Evolutionary conservation across 2,113 vertebrate species (phyloP).

Genomic region (Pterophyllum scalare): DNA sequence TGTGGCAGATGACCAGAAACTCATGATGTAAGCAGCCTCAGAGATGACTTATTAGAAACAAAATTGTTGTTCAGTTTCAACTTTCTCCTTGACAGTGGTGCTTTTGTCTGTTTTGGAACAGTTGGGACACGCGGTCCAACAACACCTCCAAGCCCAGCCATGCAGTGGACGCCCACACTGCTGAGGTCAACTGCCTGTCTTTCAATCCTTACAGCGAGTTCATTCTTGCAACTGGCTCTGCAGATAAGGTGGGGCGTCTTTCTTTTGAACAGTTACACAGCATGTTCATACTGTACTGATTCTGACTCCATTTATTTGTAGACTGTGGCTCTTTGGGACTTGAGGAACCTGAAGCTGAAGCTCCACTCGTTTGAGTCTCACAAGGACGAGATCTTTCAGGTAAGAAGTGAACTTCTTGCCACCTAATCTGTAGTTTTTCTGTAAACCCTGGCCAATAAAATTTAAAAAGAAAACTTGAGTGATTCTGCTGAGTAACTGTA

Average conservation of each 20-base stretch:
- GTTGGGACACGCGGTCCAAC: slow-evolving; percentile 97
- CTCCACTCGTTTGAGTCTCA: slow-evolving; percentile 99
- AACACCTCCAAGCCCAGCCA: slow-evolving; percentile 99
- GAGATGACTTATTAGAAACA: neutral
- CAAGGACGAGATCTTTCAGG: slow-evolving; percentile 99
- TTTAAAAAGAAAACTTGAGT: neutral
- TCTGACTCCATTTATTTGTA: slow-evolving; percentile 56
- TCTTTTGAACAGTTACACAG: neutral
- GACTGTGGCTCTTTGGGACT: slow-evolving; percentile 98
- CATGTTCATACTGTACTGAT: neutral
- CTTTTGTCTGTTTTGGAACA: slow-evolving; percentile 63
- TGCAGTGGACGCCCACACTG: slow-evolving; percentile 96
- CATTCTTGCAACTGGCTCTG: slow-evolving; percentile 95
- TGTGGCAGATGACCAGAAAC: slow-evolving; percentile 96
- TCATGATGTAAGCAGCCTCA: slow-evolving; percentile 91
- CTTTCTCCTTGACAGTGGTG: slow-evolving; percentile 3
- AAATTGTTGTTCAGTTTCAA: neutral
- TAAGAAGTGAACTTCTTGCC: slow-evolving; percentile 61
- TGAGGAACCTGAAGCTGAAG: slow-evolving; percentile 96
- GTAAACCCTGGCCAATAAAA: neutral
- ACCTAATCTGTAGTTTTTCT: neutral
- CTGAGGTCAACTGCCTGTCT: slow-evolving; percentile 97
- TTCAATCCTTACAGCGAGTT: slow-evolving; percentile 99
- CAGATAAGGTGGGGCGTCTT: slow-evolving; percentile 88
- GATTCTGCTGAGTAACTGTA: neutral